Evolutionary conservation across 2,797 vertebrate species (phyloP).

Genomic region (Phataginus tetradactyla): DNA sequence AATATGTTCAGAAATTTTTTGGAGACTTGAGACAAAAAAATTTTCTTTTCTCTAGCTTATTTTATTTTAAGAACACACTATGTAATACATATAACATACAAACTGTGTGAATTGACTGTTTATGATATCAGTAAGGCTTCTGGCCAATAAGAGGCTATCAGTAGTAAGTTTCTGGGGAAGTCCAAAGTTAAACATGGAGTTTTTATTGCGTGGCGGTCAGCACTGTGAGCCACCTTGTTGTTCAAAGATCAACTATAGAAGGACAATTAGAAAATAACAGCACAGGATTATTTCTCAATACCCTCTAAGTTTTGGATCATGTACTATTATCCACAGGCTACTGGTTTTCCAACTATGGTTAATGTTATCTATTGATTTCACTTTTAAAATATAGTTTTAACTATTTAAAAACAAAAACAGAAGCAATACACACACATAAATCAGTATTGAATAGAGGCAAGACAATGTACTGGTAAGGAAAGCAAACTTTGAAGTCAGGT

Average conservation of each 20-base stretch:
- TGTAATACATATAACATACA: too few relatives aligned
- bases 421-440: background rate
- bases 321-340: background rate
- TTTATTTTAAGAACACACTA: too few relatives aligned
- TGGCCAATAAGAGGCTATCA: too few relatives aligned
- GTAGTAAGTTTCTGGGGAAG: too few relatives aligned
- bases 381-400: constrained; percentile 16
- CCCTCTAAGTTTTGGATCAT: constrained; percentile 50
- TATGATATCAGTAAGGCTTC: too few relatives aligned
- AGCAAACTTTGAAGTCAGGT: background rate
- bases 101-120: too few relatives aligned
- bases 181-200: too few relatives aligned
- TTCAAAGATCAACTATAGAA: background rate
- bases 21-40: too few relatives aligned
- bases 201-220: too few relatives aligned
- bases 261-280: background rate
- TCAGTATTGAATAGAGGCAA: background rate
- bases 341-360: constrained; percentile 21
- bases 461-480: background rate
- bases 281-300: background rate
- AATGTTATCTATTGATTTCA: background rate
- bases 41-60: too few relatives aligned
- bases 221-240: too few relatives aligned
- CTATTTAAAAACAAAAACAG: constrained; percentile 27
- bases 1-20: too few relatives aligned